phyloP scores from a whole-genome alignment of 1,140 invertebrate species.

The Steinernema feltiae region DNA sequence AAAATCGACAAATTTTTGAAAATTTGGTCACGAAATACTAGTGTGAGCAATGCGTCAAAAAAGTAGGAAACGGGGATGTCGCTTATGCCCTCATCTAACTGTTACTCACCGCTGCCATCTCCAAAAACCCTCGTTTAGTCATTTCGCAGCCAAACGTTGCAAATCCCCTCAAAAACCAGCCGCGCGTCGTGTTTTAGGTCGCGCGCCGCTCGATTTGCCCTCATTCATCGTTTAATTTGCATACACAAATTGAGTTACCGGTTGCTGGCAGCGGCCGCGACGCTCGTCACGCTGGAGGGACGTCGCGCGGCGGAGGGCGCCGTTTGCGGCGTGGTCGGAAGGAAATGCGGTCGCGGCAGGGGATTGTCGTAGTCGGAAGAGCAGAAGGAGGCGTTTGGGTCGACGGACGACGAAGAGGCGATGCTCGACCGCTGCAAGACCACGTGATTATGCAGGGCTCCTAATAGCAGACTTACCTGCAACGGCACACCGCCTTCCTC shows the following conservation, averaged over 20 bases:
- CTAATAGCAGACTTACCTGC: too few relatives aligned
- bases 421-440: not conserved
- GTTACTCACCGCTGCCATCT: too few relatives aligned
- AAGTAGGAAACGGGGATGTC: too few relatives aligned
- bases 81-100: too few relatives aligned
- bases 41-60: too few relatives aligned
- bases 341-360: not conserved
- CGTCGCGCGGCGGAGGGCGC: not conserved
- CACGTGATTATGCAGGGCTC: too few relatives aligned
- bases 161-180: not conserved
- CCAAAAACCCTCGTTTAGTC: not conserved
- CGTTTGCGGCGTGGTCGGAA: not conserved
- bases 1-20: too few relatives aligned
- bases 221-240: constrained; percentile 15
- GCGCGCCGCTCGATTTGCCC: constrained; percentile 4
- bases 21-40: too few relatives aligned
- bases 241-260: constrained; percentile 14
- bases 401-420: constrained; percentile 2
- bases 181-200: too few relatives aligned
- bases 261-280: not conserved
- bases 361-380: constrained; percentile 1
- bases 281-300: not conserved
- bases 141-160: not conserved
- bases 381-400: not conserved
- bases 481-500: too few relatives aligned